phyloP scores from a whole-genome alignment of 2,888 invertebrate genomes.

The Biston stratarius region DNA sequence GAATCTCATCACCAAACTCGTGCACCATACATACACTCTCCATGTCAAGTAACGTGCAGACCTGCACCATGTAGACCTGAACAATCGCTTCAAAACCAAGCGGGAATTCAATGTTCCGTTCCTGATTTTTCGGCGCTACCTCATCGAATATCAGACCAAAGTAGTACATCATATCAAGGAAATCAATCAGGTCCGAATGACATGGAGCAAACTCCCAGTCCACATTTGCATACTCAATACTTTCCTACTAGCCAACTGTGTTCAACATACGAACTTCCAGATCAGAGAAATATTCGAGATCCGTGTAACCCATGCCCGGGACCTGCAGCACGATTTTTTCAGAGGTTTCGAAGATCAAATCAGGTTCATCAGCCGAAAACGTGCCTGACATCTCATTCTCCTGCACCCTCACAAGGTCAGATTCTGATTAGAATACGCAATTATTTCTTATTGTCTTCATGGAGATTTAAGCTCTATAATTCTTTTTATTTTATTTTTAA shows the following conservation, averaged over 20 bases:
- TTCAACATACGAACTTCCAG: background rate
- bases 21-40: background rate
- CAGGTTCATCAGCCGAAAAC: constrained; percentile 10
- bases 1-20: background rate
- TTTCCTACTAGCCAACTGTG: background rate
- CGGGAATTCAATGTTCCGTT: constrained; percentile 1
- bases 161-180: background rate
- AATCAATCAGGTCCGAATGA: background rate
- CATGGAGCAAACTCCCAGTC: background rate
- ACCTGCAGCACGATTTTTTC: background rate
- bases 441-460: too few species aligned
- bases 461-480: too few species aligned
- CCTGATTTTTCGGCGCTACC: background rate
- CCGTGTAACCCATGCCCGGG: constrained; percentile 3
- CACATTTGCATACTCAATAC: background rate
- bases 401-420: constrained; percentile 2
- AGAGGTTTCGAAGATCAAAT: background rate
- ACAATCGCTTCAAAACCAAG: background rate
- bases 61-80: background rate
- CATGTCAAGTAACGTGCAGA: background rate
- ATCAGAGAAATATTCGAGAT: background rate
- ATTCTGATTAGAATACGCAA: too few species aligned
- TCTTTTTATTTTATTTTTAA: too few species aligned
- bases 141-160: background rate
- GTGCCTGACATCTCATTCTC: background rate